Evolutionary conservation across 2,888 invertebrate species (phyloP), one percentile per base, ranked within the genome.

Genomic region (Sicus ferrugineus): DNA sequence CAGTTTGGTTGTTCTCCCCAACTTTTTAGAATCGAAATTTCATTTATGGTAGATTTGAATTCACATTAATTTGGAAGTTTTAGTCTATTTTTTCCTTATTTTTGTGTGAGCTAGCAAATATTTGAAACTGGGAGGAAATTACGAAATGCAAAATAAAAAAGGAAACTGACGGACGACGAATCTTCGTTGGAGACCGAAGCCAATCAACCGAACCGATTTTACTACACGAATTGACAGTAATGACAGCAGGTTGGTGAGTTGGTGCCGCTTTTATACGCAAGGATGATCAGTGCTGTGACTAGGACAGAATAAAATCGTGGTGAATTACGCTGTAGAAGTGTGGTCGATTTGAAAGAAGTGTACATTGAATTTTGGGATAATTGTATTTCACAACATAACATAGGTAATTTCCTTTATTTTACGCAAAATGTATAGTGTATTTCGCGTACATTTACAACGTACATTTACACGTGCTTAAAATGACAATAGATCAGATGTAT

Each of bases 91-190:
- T 68, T 68, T 30, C 21, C 69, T 63, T 42, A 28, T n/a, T n/a
- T n/a, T n/a, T 65, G 58, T 67, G 65, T 68, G 54, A 62, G 16
- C n/a, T 52, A 56, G 42, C n/a, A 30, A 54, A 54, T 42, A 30
- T 46, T 38, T 4, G 14, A 19, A 56, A 67, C 62, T 63, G 31
- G 23, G 59, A 56, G 42, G 38, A 52, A 62, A 67, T 62, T 73
- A 69, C 68, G 70, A 68, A 68, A 70, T 69, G 59, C 68, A 70
- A 74, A 71, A 73, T 67, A 74, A 74, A 73, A 74, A 73, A 75
- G 73, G 76, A 76, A 76, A 74, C 92, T 92, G 91, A 92, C 83
- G 23, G 91, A 92, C 77, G 81, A 85, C 0, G 88, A 89, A 62
- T 65, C 54, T 65, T 52, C 38, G 52, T 65, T 52, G 34, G 19